phyloP scores from a whole-genome alignment of 2,113 vertebrate species.

The Malurus alboscapulatus region DNA sequence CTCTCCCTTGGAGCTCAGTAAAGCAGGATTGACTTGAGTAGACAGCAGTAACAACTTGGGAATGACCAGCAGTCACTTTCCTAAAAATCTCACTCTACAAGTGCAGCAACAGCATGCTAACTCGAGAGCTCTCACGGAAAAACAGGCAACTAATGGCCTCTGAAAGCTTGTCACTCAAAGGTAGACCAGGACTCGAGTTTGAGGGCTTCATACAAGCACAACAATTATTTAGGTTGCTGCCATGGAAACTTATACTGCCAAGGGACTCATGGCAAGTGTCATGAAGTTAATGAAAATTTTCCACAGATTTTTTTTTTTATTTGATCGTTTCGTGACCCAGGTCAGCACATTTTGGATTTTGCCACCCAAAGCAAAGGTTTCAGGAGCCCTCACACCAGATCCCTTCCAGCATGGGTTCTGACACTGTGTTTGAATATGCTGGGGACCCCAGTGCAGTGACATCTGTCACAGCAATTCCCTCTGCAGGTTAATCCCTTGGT shows the following conservation, averaged over 20 bases:
- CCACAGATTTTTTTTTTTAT: not conserved
- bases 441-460: not conserved
- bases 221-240: not conserved
- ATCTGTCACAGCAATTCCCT: not conserved
- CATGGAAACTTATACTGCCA: not conserved
- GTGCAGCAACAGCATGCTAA: not conserved
- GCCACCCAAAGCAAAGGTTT: not conserved
- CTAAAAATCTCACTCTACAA: not conserved
- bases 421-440: not conserved
- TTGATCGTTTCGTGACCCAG: not conserved
- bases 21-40: not conserved
- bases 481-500: not conserved
- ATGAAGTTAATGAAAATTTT: not conserved
- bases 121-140: not conserved
- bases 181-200: not conserved
- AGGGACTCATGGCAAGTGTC: not conserved
- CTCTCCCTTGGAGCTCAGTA: not conserved
- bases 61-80: constrained; percentile 17
- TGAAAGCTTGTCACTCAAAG: not conserved
- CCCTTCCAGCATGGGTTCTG: not conserved
- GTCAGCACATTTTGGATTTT: not conserved
- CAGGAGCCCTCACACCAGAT: not conserved
- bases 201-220: not conserved
- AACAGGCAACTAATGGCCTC: not conserved
- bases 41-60: not conserved